Conservation (phyloP, 2,888 invertebrate species). For the Oasisia sp. region DNA sequence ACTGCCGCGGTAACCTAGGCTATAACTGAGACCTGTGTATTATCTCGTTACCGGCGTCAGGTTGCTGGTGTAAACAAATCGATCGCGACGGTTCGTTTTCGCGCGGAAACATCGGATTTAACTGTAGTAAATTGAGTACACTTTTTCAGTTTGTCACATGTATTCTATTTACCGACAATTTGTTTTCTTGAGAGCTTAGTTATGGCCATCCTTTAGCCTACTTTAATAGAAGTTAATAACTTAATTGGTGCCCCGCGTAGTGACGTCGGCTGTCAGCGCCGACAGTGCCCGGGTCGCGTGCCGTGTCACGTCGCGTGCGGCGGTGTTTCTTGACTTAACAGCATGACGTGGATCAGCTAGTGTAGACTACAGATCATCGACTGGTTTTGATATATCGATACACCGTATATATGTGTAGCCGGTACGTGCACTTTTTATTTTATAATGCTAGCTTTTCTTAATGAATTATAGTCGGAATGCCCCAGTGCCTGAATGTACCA, state of each 20-base stretch:
- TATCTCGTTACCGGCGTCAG: neutral
- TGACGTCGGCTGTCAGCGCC: neutral
- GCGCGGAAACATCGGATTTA: neutral
- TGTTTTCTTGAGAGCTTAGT: neutral
- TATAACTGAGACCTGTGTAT: neutral
- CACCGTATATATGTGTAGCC: too few relatives aligned
- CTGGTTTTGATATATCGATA: too few relatives aligned
- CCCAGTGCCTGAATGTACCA: too few relatives aligned
- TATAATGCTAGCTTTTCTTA: too few relatives aligned
- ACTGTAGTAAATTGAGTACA: neutral
- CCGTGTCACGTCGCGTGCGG: too few relatives aligned
- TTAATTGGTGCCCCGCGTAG: neutral
- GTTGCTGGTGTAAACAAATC: slow-evolving; percentile 17
- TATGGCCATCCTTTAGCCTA: neutral
- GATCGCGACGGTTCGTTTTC: neutral
- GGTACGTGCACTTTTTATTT: too few relatives aligned
- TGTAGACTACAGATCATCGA: too few relatives aligned
- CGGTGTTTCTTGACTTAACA: too few relatives aligned
- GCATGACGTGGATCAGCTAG: too few relatives aligned
- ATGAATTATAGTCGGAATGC: too few relatives aligned
- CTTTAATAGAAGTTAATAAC: neutral
- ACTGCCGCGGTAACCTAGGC: neutral
- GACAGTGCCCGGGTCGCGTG: too few relatives aligned
- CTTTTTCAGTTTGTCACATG: neutral
- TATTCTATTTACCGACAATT: neutral